phyloP scores from a whole-genome alignment of 1,140 invertebrate species.

The Teleopsis dalmanni region DNA sequence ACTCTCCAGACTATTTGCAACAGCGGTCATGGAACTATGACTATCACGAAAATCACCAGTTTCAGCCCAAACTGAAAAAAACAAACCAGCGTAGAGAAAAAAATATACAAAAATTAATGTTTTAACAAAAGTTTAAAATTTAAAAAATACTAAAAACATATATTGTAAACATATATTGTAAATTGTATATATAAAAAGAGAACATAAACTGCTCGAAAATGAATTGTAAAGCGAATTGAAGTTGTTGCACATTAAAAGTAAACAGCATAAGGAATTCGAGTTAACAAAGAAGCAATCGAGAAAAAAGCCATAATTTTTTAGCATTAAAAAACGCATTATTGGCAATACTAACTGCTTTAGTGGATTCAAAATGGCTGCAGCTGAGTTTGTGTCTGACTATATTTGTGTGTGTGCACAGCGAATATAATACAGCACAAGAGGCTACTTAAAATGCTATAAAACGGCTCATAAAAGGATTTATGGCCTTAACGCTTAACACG shows the following conservation, averaged over 20 bases:
- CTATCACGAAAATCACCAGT: conserved; percentile 74
- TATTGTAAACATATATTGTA: too few species aligned
- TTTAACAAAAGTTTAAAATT: conserved; percentile 24
- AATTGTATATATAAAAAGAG: neutral
- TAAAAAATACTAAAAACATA: neutral
- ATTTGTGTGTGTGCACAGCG: conserved; percentile 5
- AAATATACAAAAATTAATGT: conserved; percentile 42
- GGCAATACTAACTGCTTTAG: neutral
- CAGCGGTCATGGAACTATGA: conserved; percentile 60
- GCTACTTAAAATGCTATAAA: conserved; percentile 24
- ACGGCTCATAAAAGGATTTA: conserved; percentile 36
- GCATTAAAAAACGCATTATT: conserved; percentile 6
- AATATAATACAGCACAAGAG: conserved; percentile 7
- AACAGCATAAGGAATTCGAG: neutral
- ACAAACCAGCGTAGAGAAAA: conserved; percentile 47
- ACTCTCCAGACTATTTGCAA: conserved; percentile 57
- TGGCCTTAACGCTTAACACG: conserved; percentile 22
- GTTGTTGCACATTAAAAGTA: too few species aligned
- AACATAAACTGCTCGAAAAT: too few species aligned
- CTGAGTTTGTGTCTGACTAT: neutral
- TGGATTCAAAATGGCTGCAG: conserved; percentile 1
- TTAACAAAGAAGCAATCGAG: neutral
- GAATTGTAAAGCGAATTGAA: too few species aligned
- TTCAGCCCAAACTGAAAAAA: conserved; percentile 74
- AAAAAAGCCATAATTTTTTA: neutral